phyloP scores from a whole-genome alignment of 2,888 invertebrate genomes.

The Leptopterna dolabrata region DNA sequence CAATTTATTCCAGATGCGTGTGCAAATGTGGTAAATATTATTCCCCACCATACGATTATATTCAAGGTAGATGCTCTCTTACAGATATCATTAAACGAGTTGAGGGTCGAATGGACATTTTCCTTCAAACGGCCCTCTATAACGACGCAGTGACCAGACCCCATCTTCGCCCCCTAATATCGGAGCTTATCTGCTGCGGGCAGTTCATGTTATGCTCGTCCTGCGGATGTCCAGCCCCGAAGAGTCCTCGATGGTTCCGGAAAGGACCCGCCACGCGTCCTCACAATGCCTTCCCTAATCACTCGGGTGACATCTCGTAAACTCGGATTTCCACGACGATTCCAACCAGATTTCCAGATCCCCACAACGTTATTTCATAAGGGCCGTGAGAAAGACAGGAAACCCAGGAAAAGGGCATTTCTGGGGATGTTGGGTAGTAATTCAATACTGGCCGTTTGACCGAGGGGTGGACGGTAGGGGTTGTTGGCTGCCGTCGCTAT shows the following conservation, averaged over 20 bases:
- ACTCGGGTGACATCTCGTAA: slow-evolving; percentile 53
- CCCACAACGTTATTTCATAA: background rate
- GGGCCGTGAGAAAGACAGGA: slow-evolving; percentile 47
- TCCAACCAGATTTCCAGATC: background rate
- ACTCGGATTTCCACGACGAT: slow-evolving; percentile 27
- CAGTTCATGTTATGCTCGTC: slow-evolving; percentile 52
- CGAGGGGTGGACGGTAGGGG: background rate
- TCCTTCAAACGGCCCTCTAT: background rate
- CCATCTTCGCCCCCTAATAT: slow-evolving; percentile 19
- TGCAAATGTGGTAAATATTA: no score
- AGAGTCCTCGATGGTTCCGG: slow-evolving; percentile 33
- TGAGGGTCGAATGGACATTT: background rate
- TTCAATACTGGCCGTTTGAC: slow-evolving; percentile 12
- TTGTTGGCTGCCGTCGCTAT: background rate
- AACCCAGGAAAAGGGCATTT: slow-evolving; percentile 22
- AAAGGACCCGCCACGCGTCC: slow-evolving; percentile 44
- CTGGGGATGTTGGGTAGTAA: slow-evolving; percentile 27
- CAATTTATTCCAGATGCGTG: no score
- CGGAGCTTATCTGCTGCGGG: slow-evolving; percentile 47
- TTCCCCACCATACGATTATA: background rate
- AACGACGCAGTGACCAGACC: background rate
- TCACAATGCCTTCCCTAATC: slow-evolving; percentile 54
- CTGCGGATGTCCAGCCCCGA: slow-evolving; percentile 31
- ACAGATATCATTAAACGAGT: background rate
- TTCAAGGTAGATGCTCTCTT: background rate